Evolutionary conservation across 2,113 vertebrate species (phyloP).

Genomic region (Archocentrus centrarchus): DNA sequence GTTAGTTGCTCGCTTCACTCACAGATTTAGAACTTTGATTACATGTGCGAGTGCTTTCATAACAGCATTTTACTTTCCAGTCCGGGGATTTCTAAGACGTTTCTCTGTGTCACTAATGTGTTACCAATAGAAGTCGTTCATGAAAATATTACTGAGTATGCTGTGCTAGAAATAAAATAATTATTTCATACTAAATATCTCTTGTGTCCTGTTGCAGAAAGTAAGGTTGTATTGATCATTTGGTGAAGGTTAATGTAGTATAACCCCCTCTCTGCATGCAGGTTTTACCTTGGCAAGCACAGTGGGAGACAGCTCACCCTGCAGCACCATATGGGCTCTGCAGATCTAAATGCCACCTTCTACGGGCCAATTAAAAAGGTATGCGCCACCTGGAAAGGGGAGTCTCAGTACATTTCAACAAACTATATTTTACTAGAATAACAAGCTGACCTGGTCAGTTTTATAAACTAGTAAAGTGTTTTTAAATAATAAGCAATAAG

Average conservation of each 20-base stretch:
- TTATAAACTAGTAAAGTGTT: neutral
- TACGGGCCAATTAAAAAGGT: constrained; percentile 97
- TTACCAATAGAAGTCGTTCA: neutral
- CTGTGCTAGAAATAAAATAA: neutral
- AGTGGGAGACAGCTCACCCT: constrained; percentile 97
- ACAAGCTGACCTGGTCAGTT: neutral
- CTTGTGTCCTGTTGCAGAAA: neutral
- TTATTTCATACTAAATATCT: neutral
- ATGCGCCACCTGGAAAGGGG: neutral
- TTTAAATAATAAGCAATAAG: neutral
- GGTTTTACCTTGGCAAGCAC: constrained; percentile 99
- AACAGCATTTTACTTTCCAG: neutral
- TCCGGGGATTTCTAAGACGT: neutral
- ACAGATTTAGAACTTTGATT: neutral
- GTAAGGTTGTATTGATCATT: neutral
- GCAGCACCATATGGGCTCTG: constrained; percentile 99
- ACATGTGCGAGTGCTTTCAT: neutral
- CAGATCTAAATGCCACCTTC: constrained; percentile 98
- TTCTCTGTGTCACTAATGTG: neutral
- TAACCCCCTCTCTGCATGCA: constrained; percentile 56
- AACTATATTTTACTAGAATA: neutral
- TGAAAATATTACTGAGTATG: neutral
- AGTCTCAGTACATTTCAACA: neutral
- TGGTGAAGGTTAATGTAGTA: constrained; percentile 1
- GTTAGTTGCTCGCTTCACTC: neutral